phyloP scores from a whole-genome alignment of 2,888 invertebrate genomes.

The Petrolisthes cinctipes region DNA sequence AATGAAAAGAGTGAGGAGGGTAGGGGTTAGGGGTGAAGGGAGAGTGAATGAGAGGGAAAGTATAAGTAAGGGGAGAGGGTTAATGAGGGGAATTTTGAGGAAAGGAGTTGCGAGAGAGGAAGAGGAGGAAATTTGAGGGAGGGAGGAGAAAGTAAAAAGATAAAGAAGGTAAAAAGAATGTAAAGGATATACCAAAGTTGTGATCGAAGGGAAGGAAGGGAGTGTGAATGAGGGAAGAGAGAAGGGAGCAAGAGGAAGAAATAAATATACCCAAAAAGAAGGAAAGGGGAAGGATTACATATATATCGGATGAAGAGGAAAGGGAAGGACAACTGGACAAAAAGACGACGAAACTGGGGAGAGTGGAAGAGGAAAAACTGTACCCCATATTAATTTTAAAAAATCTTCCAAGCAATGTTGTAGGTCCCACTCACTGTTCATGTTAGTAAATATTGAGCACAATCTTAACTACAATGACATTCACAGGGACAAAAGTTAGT shows the following conservation, averaged over 20 bases:
- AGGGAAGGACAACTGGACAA: not conserved
- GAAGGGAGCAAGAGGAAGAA: not conserved
- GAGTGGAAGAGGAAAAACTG: not conserved
- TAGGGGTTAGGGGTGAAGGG: not conserved
- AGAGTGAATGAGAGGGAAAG: not conserved
- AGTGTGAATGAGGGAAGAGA: not conserved
- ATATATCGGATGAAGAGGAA: not conserved
- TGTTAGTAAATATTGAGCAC: too few species aligned
- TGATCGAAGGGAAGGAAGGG: not conserved
- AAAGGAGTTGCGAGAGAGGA: not conserved
- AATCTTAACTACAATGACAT: too few species aligned
- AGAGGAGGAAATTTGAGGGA: not conserved
- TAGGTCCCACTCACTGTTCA: too few species aligned
- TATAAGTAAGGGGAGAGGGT: not conserved
- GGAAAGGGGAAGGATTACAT: not conserved
- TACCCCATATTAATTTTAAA: too few species aligned
- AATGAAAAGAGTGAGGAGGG: not conserved
- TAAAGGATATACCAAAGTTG: too few species aligned
- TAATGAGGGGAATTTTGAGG: not conserved
- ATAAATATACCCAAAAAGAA: not conserved
- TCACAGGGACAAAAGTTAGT: too few species aligned
- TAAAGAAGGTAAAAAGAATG: not conserved
- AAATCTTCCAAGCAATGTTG: too few species aligned
- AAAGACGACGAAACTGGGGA: not conserved
- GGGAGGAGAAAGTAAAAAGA: not conserved